Conservation (phyloP, 2,113 vertebrate genomes). For the Gopherus evgoodei region DNA sequence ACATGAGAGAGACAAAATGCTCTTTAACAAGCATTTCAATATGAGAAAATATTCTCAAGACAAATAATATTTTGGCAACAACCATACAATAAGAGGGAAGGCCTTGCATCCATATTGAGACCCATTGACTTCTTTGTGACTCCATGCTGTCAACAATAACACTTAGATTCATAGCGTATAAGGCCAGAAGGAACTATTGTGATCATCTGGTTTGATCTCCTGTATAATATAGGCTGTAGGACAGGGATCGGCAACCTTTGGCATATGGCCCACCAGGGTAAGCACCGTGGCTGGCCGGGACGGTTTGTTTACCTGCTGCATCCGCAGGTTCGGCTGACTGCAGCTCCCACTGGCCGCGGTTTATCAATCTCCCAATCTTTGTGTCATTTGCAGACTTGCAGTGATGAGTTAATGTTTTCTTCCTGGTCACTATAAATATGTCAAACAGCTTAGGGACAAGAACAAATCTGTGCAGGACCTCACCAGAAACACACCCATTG, state of each 20-base stretch:
- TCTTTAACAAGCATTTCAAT: neutral
- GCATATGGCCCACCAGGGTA: no score
- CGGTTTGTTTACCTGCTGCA: no score
- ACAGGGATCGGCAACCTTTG: neutral
- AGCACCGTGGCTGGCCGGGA: no score
- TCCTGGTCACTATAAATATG: neutral
- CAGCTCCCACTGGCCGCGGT: no score
- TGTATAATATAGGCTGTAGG: neutral
- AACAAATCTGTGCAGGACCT: neutral
- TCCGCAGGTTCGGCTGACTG: no score
- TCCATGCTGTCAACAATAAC: neutral
- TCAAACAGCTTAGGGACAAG: neutral
- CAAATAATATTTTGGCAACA: neutral
- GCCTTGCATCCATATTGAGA: neutral
- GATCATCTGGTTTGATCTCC: neutral
- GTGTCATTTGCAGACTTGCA: neutral
- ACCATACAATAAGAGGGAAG: neutral
- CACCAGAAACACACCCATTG: neutral
- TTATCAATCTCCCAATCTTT: neutral
- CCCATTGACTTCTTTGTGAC: neutral
- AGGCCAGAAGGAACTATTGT: neutral
- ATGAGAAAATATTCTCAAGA: neutral
- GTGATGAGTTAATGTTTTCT: neutral
- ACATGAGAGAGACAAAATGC: neutral
- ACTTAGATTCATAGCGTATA: neutral